A percentile compares a stretch with the other conserved stretches of the same genome.
Conservation (phyloP, 1,140 invertebrate species). For the Drosophila truncata region DNA sequence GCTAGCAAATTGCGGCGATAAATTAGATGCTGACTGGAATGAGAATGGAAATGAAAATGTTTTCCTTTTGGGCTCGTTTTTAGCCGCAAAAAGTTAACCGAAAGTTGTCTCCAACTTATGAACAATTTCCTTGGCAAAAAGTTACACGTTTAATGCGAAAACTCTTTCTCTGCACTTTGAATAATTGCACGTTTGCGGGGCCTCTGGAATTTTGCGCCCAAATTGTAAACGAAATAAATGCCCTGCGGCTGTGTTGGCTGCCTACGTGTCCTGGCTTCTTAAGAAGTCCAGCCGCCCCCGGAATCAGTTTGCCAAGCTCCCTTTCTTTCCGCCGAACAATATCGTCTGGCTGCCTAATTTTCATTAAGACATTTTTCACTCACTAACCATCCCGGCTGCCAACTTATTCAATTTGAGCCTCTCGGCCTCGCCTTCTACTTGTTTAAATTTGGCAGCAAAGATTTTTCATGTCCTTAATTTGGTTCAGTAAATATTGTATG, state of each 20-base stretch:
- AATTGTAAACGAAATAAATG: constrained; percentile 44
- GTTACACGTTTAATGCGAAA: constrained; percentile 58
- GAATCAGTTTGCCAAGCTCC: constrained; percentile 41
- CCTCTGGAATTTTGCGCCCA: constrained; percentile 17
- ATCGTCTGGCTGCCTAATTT: constrained; percentile 50
- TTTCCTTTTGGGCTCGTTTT: constrained; percentile 28
- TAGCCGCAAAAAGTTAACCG: constrained; percentile 53
- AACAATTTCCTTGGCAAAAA: constrained; percentile 58
- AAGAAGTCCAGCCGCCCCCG: constrained; percentile 20
- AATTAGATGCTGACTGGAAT: constrained; percentile 67
- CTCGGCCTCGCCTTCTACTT: constrained; percentile 11
- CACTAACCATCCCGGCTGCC: constrained; percentile 27
- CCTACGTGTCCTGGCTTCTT: constrained; percentile 49
- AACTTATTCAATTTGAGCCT: constrained; percentile 58
- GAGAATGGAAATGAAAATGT: constrained; percentile 48
- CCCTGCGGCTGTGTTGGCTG: constrained; percentile 32
- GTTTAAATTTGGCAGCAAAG: constrained; percentile 22
- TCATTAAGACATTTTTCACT: constrained; percentile 55
- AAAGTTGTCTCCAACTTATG: constrained; percentile 69
- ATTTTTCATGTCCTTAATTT: constrained; percentile 48
- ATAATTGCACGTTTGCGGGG: constrained; percentile 70
- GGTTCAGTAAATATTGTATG: constrained; percentile 31
- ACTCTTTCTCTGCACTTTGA: constrained; percentile 72
- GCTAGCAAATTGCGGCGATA: constrained; percentile 71
- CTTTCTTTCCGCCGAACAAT: constrained; percentile 17